A percentile compares a stretch with the other conserved stretches of the same genome.
Evolutionary conservation across 2,113 vertebrate genomes (phyloP).

Genomic region (Brienomyrus brachyistius): DNA sequence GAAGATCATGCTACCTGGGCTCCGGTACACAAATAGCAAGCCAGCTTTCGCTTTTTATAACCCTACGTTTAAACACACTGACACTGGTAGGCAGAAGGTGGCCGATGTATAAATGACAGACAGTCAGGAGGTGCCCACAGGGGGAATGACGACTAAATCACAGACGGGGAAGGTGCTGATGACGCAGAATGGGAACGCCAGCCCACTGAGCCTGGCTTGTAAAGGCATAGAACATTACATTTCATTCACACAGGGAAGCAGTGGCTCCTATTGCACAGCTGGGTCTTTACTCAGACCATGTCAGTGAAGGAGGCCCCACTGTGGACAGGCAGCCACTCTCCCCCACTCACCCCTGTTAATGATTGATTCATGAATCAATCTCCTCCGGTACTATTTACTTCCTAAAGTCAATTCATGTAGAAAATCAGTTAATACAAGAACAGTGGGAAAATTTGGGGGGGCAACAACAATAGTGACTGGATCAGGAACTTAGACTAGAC

Average conservation of each 20-base stretch:
- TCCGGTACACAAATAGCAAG: background rate
- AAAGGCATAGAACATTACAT: background rate
- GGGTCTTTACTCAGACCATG: background rate
- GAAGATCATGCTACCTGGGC: background rate
- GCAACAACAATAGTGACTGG: background rate
- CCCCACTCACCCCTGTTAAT: background rate
- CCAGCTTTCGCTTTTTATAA: background rate
- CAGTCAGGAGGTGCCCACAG: background rate
- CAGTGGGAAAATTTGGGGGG: background rate
- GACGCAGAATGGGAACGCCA: background rate
- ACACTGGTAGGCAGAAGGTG: background rate
- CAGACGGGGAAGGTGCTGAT: background rate
- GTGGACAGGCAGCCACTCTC: background rate
- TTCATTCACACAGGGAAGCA: background rate
- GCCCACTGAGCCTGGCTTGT: background rate
- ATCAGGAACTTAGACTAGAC: background rate
- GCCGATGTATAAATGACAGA: background rate
- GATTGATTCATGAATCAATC: background rate
- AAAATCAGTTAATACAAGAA: background rate
- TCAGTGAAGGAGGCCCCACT: background rate
- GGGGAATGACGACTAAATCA: background rate
- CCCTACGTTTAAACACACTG: background rate
- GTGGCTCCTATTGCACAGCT: background rate
- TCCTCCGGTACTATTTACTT: background rate
- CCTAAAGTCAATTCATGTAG: background rate